Conservation (phyloP, 2,888 invertebrate genomes). For the Craniophora ligustri region DNA sequence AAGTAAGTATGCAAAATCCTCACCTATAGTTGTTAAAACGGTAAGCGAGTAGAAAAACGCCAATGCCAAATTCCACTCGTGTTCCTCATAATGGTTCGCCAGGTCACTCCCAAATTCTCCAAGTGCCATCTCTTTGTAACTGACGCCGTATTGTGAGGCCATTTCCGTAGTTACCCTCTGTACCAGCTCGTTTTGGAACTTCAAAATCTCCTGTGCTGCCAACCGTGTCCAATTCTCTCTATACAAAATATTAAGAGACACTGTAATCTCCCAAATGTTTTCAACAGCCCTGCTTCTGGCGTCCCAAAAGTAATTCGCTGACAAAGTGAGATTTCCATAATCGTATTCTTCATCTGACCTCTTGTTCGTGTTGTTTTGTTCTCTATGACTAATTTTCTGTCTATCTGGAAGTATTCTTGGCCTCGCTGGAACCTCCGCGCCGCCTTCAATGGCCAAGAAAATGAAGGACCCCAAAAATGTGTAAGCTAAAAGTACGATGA, state of each 20-base stretch:
- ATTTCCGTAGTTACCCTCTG: conserved; percentile 94
- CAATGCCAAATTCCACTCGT: conserved; percentile 96
- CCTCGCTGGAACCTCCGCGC: conserved; percentile 86
- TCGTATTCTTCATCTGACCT: conserved; percentile 82
- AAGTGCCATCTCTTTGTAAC: conserved; percentile 86
- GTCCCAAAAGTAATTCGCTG: conserved; percentile 86
- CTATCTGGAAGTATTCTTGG: conserved; percentile 85
- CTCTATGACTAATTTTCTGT: conserved; percentile 86
- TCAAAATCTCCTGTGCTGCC: conserved; percentile 93
- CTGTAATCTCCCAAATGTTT: conserved; percentile 97
- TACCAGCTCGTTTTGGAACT: conserved; percentile 95
- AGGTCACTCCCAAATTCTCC: conserved; percentile 81
- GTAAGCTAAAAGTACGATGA: conserved; percentile 94
- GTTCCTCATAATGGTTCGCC: conserved; percentile 87
- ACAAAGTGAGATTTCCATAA: conserved; percentile 77
- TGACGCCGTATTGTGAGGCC: conserved; percentile 89
- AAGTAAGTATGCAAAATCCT: conserved; percentile 72
- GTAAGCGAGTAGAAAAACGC: conserved; percentile 98
- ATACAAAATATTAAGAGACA: conserved; percentile 95
- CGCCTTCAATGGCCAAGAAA: conserved; percentile 95
- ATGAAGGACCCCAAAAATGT: conserved; percentile 93
- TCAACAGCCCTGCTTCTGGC: conserved; percentile 91
- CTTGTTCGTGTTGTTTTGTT: conserved; percentile 76
- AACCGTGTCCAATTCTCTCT: conserved; percentile 96
- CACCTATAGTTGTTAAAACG: conserved; percentile 97